Evolutionary conservation across 1,140 invertebrate genomes (phyloP).

Genomic region (Ladona fulva): DNA sequence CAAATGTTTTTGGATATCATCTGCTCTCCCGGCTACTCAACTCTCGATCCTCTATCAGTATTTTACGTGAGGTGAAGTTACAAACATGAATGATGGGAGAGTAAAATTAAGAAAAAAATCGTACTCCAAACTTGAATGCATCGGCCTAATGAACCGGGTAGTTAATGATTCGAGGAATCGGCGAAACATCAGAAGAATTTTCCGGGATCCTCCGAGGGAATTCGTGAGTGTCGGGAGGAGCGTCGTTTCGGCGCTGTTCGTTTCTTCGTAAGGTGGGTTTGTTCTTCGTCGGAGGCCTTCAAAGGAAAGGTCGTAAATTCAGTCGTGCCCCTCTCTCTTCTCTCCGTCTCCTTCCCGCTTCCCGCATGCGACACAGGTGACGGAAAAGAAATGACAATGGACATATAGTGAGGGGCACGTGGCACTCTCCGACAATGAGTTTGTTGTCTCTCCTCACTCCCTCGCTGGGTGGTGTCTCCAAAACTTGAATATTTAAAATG

Average conservation of each 20-base stretch:
- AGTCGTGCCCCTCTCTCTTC: constrained; percentile 15
- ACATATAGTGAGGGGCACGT: not conserved
- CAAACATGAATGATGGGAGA: too few relatives aligned
- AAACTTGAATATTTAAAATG: not conserved
- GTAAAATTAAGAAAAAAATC: too few relatives aligned
- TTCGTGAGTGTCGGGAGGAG: too few relatives aligned
- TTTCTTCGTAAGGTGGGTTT: not conserved
- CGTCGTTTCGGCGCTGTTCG: not conserved
- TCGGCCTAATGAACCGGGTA: too few relatives aligned
- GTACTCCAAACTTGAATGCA: too few relatives aligned
- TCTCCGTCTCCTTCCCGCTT: not conserved
- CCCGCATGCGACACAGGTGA: not conserved
- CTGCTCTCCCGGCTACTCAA: too few relatives aligned
- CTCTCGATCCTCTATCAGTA: too few relatives aligned
- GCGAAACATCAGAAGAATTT: too few relatives aligned
- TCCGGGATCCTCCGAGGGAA: too few relatives aligned
- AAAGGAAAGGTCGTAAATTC: constrained; percentile 32
- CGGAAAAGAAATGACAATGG: not conserved
- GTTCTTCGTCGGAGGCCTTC: not conserved
- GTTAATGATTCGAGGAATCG: too few relatives aligned
- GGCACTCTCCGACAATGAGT: not conserved
- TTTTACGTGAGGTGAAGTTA: too few relatives aligned
- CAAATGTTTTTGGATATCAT: too few relatives aligned
- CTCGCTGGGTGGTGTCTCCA: not conserved
- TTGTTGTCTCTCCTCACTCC: not conserved